Evolutionary conservation across 2,113 vertebrate species (phyloP).

Genomic region (Glaucidium brasilianum): DNA sequence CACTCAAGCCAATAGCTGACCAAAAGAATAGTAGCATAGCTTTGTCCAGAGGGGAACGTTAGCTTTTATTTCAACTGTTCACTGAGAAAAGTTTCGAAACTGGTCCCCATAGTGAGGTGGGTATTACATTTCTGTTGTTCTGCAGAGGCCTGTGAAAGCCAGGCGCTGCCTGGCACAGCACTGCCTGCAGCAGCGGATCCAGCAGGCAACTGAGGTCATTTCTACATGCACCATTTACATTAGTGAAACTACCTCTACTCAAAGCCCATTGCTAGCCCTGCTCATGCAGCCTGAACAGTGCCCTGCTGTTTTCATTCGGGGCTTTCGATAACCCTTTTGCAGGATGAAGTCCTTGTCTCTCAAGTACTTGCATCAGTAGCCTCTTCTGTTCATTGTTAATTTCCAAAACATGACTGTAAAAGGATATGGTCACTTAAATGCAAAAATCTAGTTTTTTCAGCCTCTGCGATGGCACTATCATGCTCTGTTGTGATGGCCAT

Average conservation of each 20-base stretch:
- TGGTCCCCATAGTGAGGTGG: not conserved
- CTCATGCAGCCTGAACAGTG: not conserved
- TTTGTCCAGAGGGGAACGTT: not conserved
- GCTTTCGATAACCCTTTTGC: not conserved
- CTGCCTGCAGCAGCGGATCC: not conserved
- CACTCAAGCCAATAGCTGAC: not conserved
- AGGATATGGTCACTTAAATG: not conserved
- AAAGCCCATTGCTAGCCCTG: not conserved
- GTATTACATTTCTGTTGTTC: not conserved
- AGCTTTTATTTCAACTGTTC: not conserved
- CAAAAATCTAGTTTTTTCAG: not conserved
- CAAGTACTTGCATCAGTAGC: not conserved
- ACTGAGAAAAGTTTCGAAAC: not conserved
- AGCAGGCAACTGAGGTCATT: not conserved
- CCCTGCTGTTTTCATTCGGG: rapidly evolving
- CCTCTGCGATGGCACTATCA: not conserved
- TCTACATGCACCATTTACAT: not conserved
- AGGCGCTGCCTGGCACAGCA: not conserved
- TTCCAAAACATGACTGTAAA: not conserved
- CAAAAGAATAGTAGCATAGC: not conserved
- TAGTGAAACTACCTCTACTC: not conserved
- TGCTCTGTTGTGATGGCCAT: not conserved
- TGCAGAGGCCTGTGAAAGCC: not conserved
- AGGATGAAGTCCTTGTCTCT: not conserved
- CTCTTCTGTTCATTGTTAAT: not conserved